Conservation (phyloP, 2,888 invertebrate genomes). For the Gibbula magus region DNA sequence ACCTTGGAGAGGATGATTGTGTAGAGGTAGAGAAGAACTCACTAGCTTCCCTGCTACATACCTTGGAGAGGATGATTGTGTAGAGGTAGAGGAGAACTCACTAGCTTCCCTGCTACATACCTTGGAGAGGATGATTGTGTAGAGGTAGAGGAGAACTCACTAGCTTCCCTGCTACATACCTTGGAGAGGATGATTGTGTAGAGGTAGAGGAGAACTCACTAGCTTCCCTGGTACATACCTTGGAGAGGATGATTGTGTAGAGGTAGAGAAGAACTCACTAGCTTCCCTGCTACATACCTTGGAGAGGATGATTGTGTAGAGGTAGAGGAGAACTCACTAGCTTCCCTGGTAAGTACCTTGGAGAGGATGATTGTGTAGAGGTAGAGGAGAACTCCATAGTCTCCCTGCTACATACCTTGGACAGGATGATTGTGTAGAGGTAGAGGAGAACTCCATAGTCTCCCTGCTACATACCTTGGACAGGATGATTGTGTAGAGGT, state of each 20-base stretch:
- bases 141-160: conserved; percentile 83
- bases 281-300: conserved; percentile 62
- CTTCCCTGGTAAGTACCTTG: conserved; percentile 55
- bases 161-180: conserved; percentile 64
- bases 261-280: conserved; percentile 81
- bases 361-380: conserved; percentile 93
- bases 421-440: no score
- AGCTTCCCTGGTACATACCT: conserved; percentile 50
- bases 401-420: conserved; percentile 64
- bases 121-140: conserved; percentile 89
- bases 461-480: conserved; percentile 76
- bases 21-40: conserved; percentile 84
- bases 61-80: no score
- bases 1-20: conserved; percentile 87
- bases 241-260: conserved; percentile 91
- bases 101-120: conserved; percentile 41
- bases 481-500: conserved; percentile 92
- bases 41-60: conserved; percentile 68
- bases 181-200: no score
- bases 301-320: no score
- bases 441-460: no score
- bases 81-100: no score
- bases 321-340: no score
- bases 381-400: conserved; percentile 79
- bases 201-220: no score